A percentile compares a stretch with the other conserved stretches of the same genome.
These are phyloP conservation scores for Sceloporus tristichus DNA, from an alignment of 2,113 vertebrate species.

Conservation along the genomic window DNA sequence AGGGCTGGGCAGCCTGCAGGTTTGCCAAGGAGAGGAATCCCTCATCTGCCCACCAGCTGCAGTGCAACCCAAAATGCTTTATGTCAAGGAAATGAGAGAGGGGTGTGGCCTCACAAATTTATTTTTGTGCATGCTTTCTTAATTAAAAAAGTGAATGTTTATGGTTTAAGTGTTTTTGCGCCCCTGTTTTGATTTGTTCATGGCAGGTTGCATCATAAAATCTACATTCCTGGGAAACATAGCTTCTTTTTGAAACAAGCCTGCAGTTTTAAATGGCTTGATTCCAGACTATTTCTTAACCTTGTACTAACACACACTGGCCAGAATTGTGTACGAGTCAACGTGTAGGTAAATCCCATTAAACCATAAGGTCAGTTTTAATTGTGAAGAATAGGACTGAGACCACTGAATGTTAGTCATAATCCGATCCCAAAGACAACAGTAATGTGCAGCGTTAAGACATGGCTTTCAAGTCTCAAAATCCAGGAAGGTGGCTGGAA, in stretches of 20 bases:
- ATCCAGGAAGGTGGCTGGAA: background rate
- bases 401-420: background rate
- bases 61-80: slow-evolving; percentile 54
- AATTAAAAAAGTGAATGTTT: slow-evolving; percentile 83
- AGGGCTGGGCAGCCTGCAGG: background rate
- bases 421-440: background rate
- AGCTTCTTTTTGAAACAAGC: background rate
- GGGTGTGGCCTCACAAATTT: slow-evolving; percentile 78
- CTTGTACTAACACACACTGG: background rate
- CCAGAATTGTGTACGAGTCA: too few relatives aligned
- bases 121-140: slow-evolving; percentile 88
- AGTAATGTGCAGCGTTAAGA: background rate
- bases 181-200: slow-evolving; percentile 48
- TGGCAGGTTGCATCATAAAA: background rate
- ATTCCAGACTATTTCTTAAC: background rate
- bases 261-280: background rate
- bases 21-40: slow-evolving; percentile 13
- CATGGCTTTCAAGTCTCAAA: background rate
- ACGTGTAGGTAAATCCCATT: too few relatives aligned
- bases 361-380: too few relatives aligned
- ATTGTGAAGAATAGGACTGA: too few relatives aligned
- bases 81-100: slow-evolving; percentile 67
- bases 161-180: slow-evolving; percentile 70
- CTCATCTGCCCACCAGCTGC: background rate
- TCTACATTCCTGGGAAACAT: background rate